phyloP scores from a whole-genome alignment of 2,113 vertebrate genomes.

The Montifringilla adamsi region DNA sequence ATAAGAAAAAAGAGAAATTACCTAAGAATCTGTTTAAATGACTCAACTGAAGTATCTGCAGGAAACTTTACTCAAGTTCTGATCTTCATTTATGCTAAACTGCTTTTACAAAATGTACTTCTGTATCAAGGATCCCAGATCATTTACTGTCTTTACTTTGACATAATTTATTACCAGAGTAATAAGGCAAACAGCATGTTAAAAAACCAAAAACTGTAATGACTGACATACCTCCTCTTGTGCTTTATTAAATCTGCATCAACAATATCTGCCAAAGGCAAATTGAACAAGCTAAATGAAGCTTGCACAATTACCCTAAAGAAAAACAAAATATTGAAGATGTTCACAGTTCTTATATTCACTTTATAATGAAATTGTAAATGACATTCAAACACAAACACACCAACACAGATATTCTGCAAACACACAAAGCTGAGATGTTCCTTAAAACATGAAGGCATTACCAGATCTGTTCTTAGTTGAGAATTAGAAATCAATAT shows the following conservation, averaged over 20 bases:
- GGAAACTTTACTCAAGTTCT: neutral
- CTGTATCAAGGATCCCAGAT: neutral
- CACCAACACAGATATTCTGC: neutral
- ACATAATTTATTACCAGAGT: neutral
- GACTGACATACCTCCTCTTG: constrained; percentile 78
- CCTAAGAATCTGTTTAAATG: neutral
- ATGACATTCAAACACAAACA: neutral
- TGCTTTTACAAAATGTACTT: neutral
- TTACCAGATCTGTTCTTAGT: neutral
- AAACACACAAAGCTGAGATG: neutral
- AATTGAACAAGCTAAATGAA: constrained; percentile 85
- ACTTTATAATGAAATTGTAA: neutral
- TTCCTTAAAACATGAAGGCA: neutral
- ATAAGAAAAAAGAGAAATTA: neutral
- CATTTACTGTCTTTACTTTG: neutral
- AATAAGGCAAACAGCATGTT: neutral
- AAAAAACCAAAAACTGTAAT: neutral
- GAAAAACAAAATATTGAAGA: constrained; percentile 34
- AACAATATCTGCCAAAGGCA: constrained; percentile 88
- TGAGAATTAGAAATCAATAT: neutral
- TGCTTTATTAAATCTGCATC: constrained; percentile 83
- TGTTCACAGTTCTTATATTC: neutral
- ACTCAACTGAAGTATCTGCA: neutral
- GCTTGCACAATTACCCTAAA: constrained; percentile 83
- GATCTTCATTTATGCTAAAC: neutral